These are phyloP conservation scores for Caenorhabditis auriculariae DNA, from an alignment of 2,888 invertebrate genomes.

Conservation along the genomic window DNA sequence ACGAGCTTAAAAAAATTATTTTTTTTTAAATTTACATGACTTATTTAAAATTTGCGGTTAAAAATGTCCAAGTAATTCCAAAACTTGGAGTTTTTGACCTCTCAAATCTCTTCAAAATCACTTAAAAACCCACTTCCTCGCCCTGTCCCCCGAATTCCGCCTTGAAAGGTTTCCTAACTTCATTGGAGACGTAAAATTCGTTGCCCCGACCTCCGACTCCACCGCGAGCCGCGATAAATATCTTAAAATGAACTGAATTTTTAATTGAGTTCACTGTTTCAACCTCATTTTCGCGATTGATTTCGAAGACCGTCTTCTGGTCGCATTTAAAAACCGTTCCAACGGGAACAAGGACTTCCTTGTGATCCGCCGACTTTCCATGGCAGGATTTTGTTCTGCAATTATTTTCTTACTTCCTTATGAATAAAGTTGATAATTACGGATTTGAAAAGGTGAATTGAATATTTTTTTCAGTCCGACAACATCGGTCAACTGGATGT, in stretches of 20 bases:
- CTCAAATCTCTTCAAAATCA: background rate
- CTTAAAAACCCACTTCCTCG: conserved; percentile 72
- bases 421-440: no score
- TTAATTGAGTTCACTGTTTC: background rate
- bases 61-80: no score
- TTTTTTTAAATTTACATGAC: background rate
- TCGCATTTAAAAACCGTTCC: conserved; percentile 36
- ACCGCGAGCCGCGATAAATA: conserved; percentile 90
- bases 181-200: conserved; percentile 81
- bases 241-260: conserved; percentile 65
- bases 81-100: no score
- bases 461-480: no score
- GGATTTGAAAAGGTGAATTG: no score
- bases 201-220: conserved; percentile 96
- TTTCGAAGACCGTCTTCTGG: conserved; percentile 17
- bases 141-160: conserved; percentile 85
- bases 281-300: conserved; percentile 32
- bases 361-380: conserved; percentile 41
- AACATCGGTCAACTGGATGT: no score
- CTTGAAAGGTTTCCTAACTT: conserved; percentile 78
- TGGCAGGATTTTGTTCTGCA: conserved; percentile 32
- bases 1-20: conserved; percentile 58
- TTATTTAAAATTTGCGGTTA: background rate
- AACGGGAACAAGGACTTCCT: conserved; percentile 30
- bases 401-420: no score